phyloP scores from a whole-genome alignment of 2,797 vertebrate genomes.

The Sciaenops ocellatus region DNA sequence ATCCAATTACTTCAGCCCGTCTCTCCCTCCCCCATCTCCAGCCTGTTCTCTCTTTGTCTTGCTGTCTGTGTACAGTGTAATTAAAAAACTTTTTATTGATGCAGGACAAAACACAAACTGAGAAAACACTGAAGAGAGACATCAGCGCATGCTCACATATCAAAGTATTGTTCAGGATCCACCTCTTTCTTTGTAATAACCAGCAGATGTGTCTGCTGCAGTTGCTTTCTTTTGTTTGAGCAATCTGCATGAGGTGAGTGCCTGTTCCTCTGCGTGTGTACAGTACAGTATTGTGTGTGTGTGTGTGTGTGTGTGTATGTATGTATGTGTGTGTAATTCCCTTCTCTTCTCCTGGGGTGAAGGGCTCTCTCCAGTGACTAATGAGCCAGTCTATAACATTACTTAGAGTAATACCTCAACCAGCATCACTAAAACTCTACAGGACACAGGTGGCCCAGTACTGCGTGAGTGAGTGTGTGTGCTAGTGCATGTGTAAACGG shows the following conservation, averaged over 20 bases:
- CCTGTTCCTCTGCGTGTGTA: constrained; percentile 2
- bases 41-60: constrained; percentile 55
- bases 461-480: constrained; percentile 16
- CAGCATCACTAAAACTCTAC: constrained; percentile 47
- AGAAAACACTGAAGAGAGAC: constrained; percentile 46
- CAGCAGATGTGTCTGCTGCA: background rate
- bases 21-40: constrained; percentile 23
- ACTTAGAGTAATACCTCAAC: constrained; percentile 64
- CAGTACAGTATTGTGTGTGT: background rate
- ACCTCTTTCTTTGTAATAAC: constrained; percentile 4
- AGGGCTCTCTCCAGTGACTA: constrained; percentile 57
- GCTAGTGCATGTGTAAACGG: too few species aligned
- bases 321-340: constrained; percentile 25
- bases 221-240: constrained; percentile 49
- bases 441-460: constrained; percentile 50
- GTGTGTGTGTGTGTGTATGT: constrained; percentile 21
- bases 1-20: constrained; percentile 68
- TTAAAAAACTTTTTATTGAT: constrained; percentile 95
- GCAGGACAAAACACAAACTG: constrained; percentile 80
- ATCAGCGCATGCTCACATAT: background rate
- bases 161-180: constrained; percentile 11
- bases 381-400: constrained; percentile 59
- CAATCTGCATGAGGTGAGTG: constrained; percentile 25
- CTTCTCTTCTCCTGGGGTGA: constrained; percentile 41
- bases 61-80: constrained; percentile 84